phyloP scores from a whole-genome alignment of 2,113 vertebrate genomes.

The Oreochromis tanganicae region DNA sequence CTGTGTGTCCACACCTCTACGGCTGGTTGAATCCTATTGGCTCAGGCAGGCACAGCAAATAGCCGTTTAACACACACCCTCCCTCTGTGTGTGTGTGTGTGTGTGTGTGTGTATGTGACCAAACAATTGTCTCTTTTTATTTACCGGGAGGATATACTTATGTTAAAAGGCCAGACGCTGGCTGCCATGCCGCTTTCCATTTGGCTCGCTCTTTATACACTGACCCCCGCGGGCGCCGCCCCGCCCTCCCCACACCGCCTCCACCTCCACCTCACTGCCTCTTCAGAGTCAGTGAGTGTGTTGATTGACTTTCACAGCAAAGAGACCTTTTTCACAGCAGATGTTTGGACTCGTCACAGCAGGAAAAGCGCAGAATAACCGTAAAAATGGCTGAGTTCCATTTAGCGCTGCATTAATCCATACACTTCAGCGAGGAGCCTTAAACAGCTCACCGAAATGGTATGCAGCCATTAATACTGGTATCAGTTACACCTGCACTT shows the following conservation, averaged over 20 bases:
- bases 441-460: not conserved
- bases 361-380: not conserved
- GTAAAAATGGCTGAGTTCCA: too few relatives aligned
- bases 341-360: not conserved
- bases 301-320: constrained; percentile 11
- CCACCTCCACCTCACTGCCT: not conserved
- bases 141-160: constrained; percentile 12
- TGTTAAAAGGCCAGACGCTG: constrained; percentile 27
- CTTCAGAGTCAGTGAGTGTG: not conserved
- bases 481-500: not conserved
- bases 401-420: not conserved
- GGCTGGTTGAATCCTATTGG: constrained; percentile 65
- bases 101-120: not conserved
- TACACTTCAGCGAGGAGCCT: not conserved
- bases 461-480: not conserved
- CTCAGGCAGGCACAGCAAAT: constrained; percentile 65
- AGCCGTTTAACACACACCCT: constrained; percentile 51
- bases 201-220: constrained; percentile 7
- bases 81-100: not conserved
- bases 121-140: constrained; percentile 47
- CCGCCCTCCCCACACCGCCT: not conserved
- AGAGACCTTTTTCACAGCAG: not conserved
- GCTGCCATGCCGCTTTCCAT: constrained; percentile 11
- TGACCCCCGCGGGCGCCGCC: not conserved
- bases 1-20: constrained; percentile 51